Evolutionary conservation across 1,140 invertebrate species (phyloP).

Genomic region (Octopus bimaculoides): DNA sequence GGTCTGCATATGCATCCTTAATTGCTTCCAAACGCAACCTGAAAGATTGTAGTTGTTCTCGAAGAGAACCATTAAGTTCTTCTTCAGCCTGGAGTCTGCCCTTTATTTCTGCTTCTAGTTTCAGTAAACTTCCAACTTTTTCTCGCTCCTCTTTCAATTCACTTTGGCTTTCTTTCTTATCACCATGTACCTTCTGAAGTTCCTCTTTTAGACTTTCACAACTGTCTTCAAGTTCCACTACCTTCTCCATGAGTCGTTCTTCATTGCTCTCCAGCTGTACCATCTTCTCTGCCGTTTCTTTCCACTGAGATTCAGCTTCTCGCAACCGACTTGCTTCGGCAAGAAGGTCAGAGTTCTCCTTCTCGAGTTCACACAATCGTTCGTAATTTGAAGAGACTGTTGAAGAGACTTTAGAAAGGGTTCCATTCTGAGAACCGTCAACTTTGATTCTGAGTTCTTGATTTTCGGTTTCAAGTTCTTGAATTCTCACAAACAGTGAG

Average conservation of each 20-base stretch:
- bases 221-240: conserved; percentile 47
- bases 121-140: not conserved
- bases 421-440: not conserved
- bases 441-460: conserved; percentile 31
- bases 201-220: conserved; percentile 37
- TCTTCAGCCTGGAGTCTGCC: not conserved
- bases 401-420: not conserved
- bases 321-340: conserved; percentile 27
- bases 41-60: conserved; percentile 1
- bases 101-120: not conserved
- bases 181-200: conserved; percentile 19
- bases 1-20: not conserved
- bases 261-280: conserved; percentile 44
- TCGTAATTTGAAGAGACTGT: conserved; percentile 34
- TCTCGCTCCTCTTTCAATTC: not conserved
- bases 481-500: conserved; percentile 38
- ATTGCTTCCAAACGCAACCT: not conserved
- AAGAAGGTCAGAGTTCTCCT: conserved; percentile 34
- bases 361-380: conserved; percentile 37
- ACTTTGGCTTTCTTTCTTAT: not conserved
- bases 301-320: conserved; percentile 29
- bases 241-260: conserved; percentile 47
- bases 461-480: conserved; percentile 41
- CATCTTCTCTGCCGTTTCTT: conserved; percentile 39
- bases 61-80: not conserved